These are phyloP conservation scores for Bothrops alternatus DNA, from an alignment of 2,797 vertebrate genomes.

Conservation along the genomic window DNA sequence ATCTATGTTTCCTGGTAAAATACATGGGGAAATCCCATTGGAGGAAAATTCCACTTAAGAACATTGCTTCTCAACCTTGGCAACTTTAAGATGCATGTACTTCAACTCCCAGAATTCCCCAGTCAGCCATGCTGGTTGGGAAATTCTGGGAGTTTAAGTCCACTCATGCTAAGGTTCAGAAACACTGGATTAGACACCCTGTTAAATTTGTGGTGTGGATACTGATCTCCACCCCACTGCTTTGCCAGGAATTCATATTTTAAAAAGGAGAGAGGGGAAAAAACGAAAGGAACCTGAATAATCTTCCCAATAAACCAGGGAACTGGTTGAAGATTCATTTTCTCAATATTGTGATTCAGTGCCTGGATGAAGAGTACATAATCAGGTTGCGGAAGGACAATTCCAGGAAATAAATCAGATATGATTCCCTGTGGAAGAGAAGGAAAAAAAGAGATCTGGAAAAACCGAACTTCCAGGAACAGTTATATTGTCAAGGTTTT, in stretches of 20 bases:
- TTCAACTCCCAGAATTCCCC: neutral
- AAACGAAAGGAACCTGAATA: constrained; percentile 81
- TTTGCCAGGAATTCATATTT: neutral
- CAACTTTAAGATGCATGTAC: neutral
- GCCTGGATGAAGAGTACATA: constrained; percentile 83
- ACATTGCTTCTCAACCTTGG: neutral
- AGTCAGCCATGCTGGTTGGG: neutral
- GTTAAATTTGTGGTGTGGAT: neutral
- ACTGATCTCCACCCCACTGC: neutral
- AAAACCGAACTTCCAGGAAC: neutral
- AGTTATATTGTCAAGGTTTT: neutral
- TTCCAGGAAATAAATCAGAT: constrained; percentile 91
- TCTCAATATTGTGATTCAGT: constrained; percentile 79
- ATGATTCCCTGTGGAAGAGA: constrained; percentile 83
- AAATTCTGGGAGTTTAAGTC: neutral
- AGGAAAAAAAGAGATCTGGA: constrained; percentile 1
- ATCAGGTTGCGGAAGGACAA: constrained; percentile 88
- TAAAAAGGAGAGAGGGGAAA: neutral
- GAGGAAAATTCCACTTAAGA: neutral
- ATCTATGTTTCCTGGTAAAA: no score
- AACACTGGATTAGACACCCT: neutral
- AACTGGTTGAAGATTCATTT: constrained; percentile 84
- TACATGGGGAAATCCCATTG: no score
- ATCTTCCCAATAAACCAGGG: constrained; percentile 94
- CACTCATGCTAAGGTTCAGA: neutral